phyloP scores from a whole-genome alignment of 1,140 invertebrate species.

The Gonioctena quinquepunctata region DNA sequence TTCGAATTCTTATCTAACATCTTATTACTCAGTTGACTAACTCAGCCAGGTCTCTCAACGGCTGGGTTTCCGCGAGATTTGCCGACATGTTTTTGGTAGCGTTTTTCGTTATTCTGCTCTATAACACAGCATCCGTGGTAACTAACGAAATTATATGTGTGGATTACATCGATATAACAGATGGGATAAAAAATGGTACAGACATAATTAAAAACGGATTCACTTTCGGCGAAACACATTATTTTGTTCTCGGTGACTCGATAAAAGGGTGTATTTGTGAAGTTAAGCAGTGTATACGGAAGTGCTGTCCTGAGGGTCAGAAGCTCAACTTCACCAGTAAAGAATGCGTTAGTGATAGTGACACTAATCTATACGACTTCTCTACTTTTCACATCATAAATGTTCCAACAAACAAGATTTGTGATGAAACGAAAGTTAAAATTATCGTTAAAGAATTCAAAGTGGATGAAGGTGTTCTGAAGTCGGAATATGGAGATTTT shows the following conservation, averaged over 20 bases:
- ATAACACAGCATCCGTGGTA: background rate
- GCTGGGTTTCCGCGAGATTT: background rate
- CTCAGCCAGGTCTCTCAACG: background rate
- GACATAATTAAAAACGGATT: constrained; percentile 30
- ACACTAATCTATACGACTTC: background rate
- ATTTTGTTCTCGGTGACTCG: constrained; percentile 10
- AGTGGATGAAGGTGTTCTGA: constrained; percentile 13
- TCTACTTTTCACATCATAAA: constrained; percentile 13
- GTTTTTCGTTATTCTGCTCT: background rate
- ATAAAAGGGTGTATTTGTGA: constrained; percentile 33
- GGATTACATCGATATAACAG: constrained; percentile 22
- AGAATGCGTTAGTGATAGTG: background rate
- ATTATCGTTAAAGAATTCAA: constrained; percentile 13
- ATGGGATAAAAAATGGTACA: constrained; percentile 18
- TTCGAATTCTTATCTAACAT: no score
- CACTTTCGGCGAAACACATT: constrained; percentile 20
- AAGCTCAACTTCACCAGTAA: constrained; percentile 5
- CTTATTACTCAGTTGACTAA: background rate
- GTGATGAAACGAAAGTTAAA: constrained; percentile 3
- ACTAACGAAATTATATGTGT: constrained; percentile 1
- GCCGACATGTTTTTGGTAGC: background rate
- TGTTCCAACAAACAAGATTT: constrained; percentile 23
- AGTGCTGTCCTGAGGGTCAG: constrained; percentile 30
- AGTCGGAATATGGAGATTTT: constrained; percentile 8
- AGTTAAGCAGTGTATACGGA: constrained; percentile 25